Evolutionary conservation across 2,113 vertebrate species (phyloP).

Genomic region (Cyrtonyx montezumae): DNA sequence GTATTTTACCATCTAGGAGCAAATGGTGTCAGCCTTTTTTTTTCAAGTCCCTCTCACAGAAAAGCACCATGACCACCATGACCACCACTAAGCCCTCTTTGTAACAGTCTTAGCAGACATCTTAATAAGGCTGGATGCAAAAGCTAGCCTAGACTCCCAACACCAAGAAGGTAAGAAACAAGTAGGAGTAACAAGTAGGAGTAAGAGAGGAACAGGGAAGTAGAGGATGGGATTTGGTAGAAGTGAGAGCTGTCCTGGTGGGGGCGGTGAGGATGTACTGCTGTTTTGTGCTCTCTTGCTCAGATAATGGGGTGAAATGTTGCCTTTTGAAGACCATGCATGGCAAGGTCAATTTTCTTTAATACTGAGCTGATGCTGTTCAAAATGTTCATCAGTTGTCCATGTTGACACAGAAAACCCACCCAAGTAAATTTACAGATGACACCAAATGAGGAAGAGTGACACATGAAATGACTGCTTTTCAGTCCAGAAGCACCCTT

Average conservation of each 20-base stretch:
- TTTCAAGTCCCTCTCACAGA: not conserved
- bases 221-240: not conserved
- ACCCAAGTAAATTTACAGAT: not conserved
- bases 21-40: not conserved
- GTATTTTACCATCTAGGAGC: not conserved
- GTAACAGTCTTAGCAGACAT: not conserved
- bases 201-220: not conserved
- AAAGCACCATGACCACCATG: not conserved
- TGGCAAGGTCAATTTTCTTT: not conserved
- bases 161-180: not conserved
- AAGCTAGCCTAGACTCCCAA: not conserved
- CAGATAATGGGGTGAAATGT: not conserved
- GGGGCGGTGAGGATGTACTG: not conserved
- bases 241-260: not conserved
- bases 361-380: not conserved
- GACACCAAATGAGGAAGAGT: not conserved
- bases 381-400: not conserved
- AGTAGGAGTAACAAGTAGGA: too few species aligned
- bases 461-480: accelerated
- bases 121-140: not conserved
- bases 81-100: accelerated
- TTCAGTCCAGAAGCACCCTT: not conserved
- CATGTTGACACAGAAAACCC: not conserved
- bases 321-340: not conserved
- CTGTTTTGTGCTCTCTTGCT: not conserved